Conservation (phyloP, 2,888 invertebrate species). For the Caradrina kadenii region DNA sequence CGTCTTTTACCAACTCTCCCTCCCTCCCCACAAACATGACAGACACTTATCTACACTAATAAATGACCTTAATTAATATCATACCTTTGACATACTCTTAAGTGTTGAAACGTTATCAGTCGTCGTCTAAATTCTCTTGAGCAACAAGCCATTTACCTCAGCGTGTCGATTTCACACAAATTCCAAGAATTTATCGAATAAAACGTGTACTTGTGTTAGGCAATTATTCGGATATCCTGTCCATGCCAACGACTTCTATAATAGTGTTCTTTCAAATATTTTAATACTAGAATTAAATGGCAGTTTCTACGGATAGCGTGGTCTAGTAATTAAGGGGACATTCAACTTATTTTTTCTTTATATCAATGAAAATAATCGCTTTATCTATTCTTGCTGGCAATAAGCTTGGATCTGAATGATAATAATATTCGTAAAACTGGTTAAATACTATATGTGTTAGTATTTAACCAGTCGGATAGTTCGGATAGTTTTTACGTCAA, state of each 20-base stretch:
- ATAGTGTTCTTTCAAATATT: slow-evolving; percentile 5
- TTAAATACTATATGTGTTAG: too few species aligned
- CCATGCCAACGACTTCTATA: not conserved
- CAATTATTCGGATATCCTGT: slow-evolving; percentile 52
- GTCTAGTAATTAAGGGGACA: slow-evolving; percentile 1
- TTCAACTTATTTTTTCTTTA: slow-evolving; percentile 3
- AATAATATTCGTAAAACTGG: not conserved
- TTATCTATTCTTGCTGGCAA: not conserved
- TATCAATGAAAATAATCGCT: slow-evolving; percentile 6
- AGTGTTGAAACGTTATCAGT: slow-evolving; percentile 50
- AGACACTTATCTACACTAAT: not conserved
- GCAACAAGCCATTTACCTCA: slow-evolving; percentile 42
- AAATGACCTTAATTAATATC: not conserved
- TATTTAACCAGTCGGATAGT: too few species aligned
- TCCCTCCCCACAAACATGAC: too few species aligned
- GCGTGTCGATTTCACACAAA: slow-evolving; percentile 44
- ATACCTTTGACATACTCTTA: slow-evolving; percentile 12
- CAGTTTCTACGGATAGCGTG: slow-evolving; percentile 3
- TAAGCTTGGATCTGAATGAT: not conserved
- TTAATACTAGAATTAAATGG: not conserved
- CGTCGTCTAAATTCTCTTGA: slow-evolving; percentile 20
- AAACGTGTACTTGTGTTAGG: slow-evolving; percentile 17
- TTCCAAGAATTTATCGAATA: slow-evolving; percentile 37
- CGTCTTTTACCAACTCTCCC: too few species aligned
- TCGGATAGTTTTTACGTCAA: too few species aligned